A percentile compares a stretch with the other conserved stretches of the same genome.
Evolutionary conservation across 2,888 invertebrate species (phyloP).

Genomic region (Mantis religiosa): DNA sequence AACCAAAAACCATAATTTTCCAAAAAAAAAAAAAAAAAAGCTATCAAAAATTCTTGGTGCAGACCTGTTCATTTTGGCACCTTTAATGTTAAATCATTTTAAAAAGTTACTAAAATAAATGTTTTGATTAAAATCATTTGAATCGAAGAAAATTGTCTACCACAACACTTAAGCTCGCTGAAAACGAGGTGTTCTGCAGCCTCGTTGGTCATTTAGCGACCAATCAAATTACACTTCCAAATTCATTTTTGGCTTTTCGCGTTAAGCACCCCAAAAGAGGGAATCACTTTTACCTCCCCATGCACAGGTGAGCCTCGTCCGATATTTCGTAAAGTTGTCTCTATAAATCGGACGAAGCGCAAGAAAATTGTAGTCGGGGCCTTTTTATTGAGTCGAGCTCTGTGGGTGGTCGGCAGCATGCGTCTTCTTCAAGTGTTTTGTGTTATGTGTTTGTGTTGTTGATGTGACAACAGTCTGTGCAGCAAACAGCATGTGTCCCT

Average conservation of each 20-base stretch:
- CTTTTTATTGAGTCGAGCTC: slow-evolving; percentile 23
- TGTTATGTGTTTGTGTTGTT: not conserved
- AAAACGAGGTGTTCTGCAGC: not conserved
- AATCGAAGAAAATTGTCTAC: not conserved
- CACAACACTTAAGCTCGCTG: slow-evolving; percentile 11
- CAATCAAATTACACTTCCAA: slow-evolving; percentile 6
- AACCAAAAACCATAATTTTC: slow-evolving; percentile 18
- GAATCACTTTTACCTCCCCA: not conserved
- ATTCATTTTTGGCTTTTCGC: not conserved
- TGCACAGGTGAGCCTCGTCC: not conserved
- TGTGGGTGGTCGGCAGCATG: slow-evolving; percentile 21
- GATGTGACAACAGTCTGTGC: not conserved
- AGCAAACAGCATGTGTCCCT: not conserved
- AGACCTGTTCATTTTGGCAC: not conserved
- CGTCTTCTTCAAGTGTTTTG: not conserved
- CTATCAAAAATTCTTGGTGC: not conserved
- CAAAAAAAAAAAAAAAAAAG: not conserved
- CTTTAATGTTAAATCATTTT: not conserved
- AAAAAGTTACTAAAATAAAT: not conserved
- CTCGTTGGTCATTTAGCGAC: slow-evolving; percentile 4
- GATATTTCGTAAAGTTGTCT: not conserved
- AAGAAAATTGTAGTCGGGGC: not conserved
- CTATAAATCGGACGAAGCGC: not conserved
- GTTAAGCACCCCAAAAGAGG: not conserved
- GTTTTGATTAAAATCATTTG: not conserved